phyloP scores from a whole-genome alignment of 1,140 invertebrate species.

The Tetramorium alpestre region DNA sequence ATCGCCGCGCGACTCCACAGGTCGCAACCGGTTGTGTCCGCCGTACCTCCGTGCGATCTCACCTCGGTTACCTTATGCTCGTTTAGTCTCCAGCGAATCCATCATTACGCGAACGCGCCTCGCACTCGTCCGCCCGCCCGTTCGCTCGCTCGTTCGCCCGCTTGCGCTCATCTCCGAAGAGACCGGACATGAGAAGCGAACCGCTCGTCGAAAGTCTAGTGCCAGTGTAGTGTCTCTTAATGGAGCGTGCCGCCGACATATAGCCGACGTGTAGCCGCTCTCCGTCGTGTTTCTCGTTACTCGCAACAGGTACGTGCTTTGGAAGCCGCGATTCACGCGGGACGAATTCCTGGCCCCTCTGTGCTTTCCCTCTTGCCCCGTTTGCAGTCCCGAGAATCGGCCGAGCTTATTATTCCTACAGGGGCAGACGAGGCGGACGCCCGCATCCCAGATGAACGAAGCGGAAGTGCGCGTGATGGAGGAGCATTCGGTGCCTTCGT shows the following conservation, averaged over 20 bases:
- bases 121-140: background rate
- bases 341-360: background rate
- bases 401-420: background rate
- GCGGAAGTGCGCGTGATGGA: constrained; percentile 30
- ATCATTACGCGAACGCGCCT: too few relatives aligned
- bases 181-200: constrained; percentile 69
- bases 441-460: background rate
- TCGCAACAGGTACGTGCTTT: constrained; percentile 74
- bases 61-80: background rate
- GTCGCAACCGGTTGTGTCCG: constrained; percentile 26
- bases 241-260: constrained; percentile 72
- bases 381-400: background rate
- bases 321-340: constrained; percentile 11
- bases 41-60: constrained; percentile 1
- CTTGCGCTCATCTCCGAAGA: background rate
- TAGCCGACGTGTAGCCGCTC: constrained; percentile 63
- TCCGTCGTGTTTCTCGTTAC: constrained; percentile 76
- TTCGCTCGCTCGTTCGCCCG: background rate
- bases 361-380: background rate
- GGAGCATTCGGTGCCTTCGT: background rate
- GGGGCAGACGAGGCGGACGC: background rate
- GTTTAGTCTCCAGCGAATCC: background rate
- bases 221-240: constrained; percentile 78
- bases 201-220: constrained; percentile 65
- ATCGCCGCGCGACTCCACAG: background rate